Evolutionary conservation across 2,113 vertebrate species (phyloP).

Genomic region (Mobula birostris): DNA sequence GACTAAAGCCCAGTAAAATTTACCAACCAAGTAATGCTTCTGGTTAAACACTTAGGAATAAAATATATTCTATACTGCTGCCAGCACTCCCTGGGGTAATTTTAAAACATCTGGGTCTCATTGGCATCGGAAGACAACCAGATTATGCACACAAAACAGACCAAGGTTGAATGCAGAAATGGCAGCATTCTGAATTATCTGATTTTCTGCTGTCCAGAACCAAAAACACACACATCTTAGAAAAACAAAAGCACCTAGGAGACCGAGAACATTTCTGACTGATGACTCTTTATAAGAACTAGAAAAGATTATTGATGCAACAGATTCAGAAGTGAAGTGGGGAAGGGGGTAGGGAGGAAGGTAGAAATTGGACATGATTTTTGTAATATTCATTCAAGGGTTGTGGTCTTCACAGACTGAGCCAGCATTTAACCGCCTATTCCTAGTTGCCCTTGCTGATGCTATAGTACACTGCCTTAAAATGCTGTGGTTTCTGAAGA

Average conservation of each 20-base stretch:
- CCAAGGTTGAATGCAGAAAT: not conserved
- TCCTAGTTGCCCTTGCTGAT: too few species aligned
- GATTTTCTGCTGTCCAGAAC: not conserved
- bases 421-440: too few species aligned
- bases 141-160: not conserved
- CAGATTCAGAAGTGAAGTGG: conserved; percentile 21
- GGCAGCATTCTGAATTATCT: not conserved
- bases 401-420: too few species aligned
- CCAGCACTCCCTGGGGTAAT: not conserved
- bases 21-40: not conserved
- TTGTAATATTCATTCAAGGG: too few species aligned
- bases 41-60: not conserved
- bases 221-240: not conserved
- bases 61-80: not conserved
- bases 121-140: too few species aligned
- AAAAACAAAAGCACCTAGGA: not conserved
- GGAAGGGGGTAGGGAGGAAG: not conserved
- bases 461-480: too few species aligned
- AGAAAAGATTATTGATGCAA: not conserved
- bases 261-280: not conserved
- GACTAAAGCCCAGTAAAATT: not conserved
- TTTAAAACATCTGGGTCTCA: not conserved
- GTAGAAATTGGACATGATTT: not conserved
- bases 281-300: not conserved
- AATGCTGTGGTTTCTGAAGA: too few species aligned